Base-by-base conservation (phyloP, 2,888 invertebrate species). In the Bruchidius siliquastri region DNA sequence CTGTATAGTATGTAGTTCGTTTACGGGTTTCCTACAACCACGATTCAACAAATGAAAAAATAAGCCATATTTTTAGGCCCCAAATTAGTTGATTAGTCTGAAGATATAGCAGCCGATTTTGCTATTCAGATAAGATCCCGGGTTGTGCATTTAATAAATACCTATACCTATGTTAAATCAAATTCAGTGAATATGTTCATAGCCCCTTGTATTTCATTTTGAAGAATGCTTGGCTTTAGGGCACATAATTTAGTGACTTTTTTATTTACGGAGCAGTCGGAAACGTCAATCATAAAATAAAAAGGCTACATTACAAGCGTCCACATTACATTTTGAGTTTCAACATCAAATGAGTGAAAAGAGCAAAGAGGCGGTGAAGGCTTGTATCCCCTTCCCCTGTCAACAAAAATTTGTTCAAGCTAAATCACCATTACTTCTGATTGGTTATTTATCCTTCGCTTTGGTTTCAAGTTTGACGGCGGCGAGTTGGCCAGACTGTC, bases 401-500 rank as follows among this genome's bases (percentile, higher is more conserved):
- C 49, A 49, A 13, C 1, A 49, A 49, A 49, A 13, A 8, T 49
- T 13, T 18, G 6, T 1, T 13, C 49, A 1, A 3, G 49, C 1
- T 1, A 8, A 49, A 49, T 49, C 49, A 49, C 8, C 6, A 13
- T 49, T 49, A 49, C 18, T 49, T 18, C 49, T 49, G 49, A 49
- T 49, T 49, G 49, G 49, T 49, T 49, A 3, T 49, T 49, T 49
- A 49, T 49, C 6, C 18, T 49, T 18, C 1, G 49, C 49, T 49
- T 49, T 49, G 49, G 49, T 49, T 49, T 49, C 49, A 49, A 49
- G 13, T 49, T 49, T 49, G 18, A 49, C 49, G 49, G 49, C 49
- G 49, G 49, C 32, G 73, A 69, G 88, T 89, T 89, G 89, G 89
- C 86, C 84, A 82, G 85, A 88, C 89, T 88, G 88, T 90, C 90